phyloP scores from a whole-genome alignment of 2,113 vertebrate genomes.

The Hiodon tergisus region DNA sequence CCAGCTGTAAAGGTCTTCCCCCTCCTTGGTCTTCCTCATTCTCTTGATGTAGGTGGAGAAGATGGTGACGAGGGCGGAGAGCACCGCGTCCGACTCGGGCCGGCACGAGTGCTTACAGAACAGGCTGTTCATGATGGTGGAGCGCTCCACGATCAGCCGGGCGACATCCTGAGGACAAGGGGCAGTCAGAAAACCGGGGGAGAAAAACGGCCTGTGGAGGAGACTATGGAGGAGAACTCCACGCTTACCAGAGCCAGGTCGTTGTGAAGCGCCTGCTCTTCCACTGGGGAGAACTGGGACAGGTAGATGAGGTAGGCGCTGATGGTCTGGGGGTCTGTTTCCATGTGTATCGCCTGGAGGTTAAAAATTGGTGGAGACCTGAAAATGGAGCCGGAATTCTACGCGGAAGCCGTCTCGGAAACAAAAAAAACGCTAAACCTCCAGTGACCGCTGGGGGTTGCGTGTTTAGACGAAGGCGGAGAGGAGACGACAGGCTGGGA shows the following conservation, averaged over 20 bases:
- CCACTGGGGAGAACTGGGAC: conserved; percentile 90
- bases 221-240: background rate
- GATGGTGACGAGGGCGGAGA: conserved; percentile 81
- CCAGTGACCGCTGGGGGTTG: too few species aligned
- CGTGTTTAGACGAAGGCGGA: too few species aligned
- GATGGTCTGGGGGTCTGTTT: conserved; percentile 92
- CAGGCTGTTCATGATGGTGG: conserved; percentile 95
- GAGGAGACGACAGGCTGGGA: background rate
- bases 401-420: background rate
- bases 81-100: conserved; percentile 76
- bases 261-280: conserved; percentile 87
- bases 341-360: conserved; percentile 89
- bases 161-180: conserved; percentile 76
- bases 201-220: background rate
- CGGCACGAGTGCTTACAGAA: conserved; percentile 82
- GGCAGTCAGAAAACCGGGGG: background rate
- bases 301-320: conserved; percentile 96
- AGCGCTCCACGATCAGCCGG: conserved; percentile 91
- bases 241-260: conserved; percentile 86
- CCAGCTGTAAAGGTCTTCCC: conserved; percentile 97
- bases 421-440: too few species aligned
- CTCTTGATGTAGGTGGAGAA: conserved; percentile 84
- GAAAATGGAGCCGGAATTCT: background rate
- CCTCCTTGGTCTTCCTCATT: conserved; percentile 96
- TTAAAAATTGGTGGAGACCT: background rate